These are phyloP conservation scores for Spea multiplicata DNA, from an alignment of 2,113 vertebrate species.

Conservation along the genomic window DNA sequence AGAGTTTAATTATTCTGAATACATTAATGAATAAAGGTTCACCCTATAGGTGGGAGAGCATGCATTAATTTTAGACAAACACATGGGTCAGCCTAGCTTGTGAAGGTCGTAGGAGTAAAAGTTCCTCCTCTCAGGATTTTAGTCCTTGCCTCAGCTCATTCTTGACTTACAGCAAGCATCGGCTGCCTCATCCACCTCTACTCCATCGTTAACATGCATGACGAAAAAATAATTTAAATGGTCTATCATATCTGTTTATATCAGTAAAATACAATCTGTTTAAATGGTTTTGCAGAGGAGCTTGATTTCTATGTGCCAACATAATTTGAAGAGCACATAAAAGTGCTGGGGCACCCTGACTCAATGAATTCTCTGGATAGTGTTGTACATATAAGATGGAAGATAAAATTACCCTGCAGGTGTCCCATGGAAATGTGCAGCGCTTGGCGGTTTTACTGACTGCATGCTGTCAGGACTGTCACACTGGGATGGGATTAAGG, in stretches of 20 bases:
- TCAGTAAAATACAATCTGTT: background rate
- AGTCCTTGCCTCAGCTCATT: too few species aligned
- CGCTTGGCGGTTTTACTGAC: slow-evolving; percentile 53
- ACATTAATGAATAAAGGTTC: too few species aligned
- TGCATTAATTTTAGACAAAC: too few species aligned
- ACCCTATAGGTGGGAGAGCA: too few species aligned
- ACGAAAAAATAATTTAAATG: background rate
- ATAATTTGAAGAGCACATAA: slow-evolving; percentile 30
- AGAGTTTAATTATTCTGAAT: too few species aligned
- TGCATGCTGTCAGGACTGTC: slow-evolving; percentile 55
- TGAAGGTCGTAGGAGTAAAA: too few species aligned
- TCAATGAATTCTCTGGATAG: slow-evolving; percentile 51
- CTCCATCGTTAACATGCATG: too few species aligned
- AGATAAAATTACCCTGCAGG: slow-evolving; percentile 73
- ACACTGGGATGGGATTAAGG: slow-evolving; percentile 58
- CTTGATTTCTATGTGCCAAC: slow-evolving; percentile 9
- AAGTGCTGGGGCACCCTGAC: slow-evolving; percentile 34
- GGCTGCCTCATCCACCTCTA: too few species aligned
- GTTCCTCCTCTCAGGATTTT: too few species aligned
- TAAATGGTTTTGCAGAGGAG: background rate
- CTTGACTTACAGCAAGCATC: too few species aligned
- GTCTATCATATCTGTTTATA: background rate
- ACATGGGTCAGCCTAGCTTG: too few species aligned
- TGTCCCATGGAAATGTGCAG: slow-evolving; percentile 68
- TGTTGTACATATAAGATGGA: slow-evolving; percentile 64